A percentile compares a stretch with the other conserved stretches of the same genome.
phyloP scores from a whole-genome alignment of 2,888 invertebrate genomes.

The Phyto melanocephala region DNA sequence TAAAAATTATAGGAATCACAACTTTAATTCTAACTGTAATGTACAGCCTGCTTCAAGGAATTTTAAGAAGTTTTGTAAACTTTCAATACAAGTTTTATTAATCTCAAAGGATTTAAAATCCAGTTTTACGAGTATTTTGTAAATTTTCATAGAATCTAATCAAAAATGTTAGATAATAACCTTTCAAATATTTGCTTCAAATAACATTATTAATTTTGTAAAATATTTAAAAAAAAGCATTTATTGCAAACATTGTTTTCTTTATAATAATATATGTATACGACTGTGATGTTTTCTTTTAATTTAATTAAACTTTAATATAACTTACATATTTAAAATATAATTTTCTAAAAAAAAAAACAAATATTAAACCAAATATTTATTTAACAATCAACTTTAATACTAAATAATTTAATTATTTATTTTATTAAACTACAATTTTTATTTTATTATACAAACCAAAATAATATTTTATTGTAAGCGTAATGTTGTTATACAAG shows the following conservation, averaged over 20 bases:
- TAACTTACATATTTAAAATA: background rate
- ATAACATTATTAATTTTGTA: background rate
- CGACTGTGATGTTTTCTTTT: constrained; percentile 37
- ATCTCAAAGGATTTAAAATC: too few species aligned
- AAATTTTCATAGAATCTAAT: too few species aligned
- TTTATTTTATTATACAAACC: too few species aligned
- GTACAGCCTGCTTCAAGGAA: background rate
- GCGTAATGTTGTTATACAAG: too few species aligned
- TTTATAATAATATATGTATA: background rate
- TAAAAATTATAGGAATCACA: background rate
- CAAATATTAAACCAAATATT: constrained; percentile 34
- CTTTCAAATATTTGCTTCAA: too few species aligned
- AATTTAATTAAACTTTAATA: background rate
- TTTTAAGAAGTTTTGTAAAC: background rate
- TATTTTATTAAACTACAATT: background rate
- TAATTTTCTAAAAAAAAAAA: background rate
- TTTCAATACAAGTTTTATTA: background rate
- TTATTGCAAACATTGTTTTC: background rate
- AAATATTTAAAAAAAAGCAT: background rate
- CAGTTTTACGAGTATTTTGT: too few species aligned
- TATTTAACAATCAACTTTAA: background rate
- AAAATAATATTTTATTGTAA: too few species aligned
- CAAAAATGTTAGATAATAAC: too few species aligned
- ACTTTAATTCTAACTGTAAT: background rate
- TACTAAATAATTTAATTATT: constrained; percentile 11